Conservation (phyloP, 1,140 invertebrate genomes). For the Meloidogyne floridensis region DNA sequence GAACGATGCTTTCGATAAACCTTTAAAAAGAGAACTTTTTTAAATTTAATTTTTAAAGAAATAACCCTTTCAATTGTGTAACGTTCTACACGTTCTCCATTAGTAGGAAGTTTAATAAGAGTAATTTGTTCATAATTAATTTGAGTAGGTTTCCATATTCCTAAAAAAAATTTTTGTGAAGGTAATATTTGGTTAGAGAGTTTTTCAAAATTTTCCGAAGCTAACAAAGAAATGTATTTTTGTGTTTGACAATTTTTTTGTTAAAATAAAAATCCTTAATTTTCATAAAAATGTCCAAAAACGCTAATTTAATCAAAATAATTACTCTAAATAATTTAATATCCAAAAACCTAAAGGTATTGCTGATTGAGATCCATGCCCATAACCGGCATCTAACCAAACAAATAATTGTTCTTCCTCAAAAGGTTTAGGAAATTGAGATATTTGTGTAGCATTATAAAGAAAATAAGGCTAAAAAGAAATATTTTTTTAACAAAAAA, state of each 20-base stretch:
- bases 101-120: constrained; percentile 45
- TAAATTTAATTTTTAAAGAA: not conserved
- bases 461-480: constrained; percentile 46
- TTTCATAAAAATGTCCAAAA: too few relatives aligned
- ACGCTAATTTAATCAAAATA: too few relatives aligned
- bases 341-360: constrained; percentile 32
- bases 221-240: too few relatives aligned
- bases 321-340: too few relatives aligned
- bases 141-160: constrained; percentile 46
- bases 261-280: too few relatives aligned
- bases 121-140: constrained; percentile 33
- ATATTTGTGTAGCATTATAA: constrained; percentile 52
- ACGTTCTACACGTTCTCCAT: constrained; percentile 35
- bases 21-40: constrained; percentile 1
- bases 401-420: constrained; percentile 42
- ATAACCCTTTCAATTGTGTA: constrained; percentile 26
- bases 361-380: constrained; percentile 44
- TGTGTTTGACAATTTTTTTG: too few relatives aligned
- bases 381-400: constrained; percentile 54
- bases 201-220: too few relatives aligned
- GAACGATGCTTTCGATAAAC: constrained; percentile 50
- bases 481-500: too few relatives aligned
- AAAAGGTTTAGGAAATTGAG: constrained; percentile 37
- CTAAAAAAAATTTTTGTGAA: not conserved
- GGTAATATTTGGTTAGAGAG: too few relatives aligned